phyloP scores from a whole-genome alignment of 1,140 invertebrate genomes.

The Drosophila gunungcola region DNA sequence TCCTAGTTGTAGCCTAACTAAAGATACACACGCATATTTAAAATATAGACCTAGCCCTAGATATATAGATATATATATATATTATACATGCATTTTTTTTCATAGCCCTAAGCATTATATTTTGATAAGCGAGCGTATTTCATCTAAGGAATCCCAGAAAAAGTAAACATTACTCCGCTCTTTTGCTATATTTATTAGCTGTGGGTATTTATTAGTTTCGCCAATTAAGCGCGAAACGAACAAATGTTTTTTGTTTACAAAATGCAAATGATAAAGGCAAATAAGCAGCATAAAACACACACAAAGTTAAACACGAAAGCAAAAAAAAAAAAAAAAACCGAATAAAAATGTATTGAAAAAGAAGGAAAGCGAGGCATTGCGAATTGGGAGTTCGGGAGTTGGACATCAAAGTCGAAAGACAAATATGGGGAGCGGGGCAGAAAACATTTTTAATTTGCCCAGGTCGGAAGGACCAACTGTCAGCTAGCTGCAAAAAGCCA shows the following conservation, averaged over 20 bases:
- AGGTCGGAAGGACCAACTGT: slow-evolving; percentile 48
- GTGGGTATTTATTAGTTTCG: slow-evolving; percentile 62
- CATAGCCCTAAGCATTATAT: slow-evolving; percentile 54
- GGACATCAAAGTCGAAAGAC: slow-evolving; percentile 65
- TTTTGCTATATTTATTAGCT: slow-evolving; percentile 61
- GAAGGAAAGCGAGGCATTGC: slow-evolving; percentile 1
- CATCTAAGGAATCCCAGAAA: slow-evolving; percentile 14
- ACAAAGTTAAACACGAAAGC: slow-evolving; percentile 44
- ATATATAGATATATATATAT: slow-evolving; percentile 1
- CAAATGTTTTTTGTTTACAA: slow-evolving; percentile 67
- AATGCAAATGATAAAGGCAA: slow-evolving; percentile 44
- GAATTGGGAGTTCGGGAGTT: slow-evolving; percentile 1
- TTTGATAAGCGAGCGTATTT: slow-evolving; percentile 62
- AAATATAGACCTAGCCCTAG: slow-evolving; percentile 43
- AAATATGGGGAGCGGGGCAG: slow-evolving; percentile 43
- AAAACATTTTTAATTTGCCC: slow-evolving; percentile 67
- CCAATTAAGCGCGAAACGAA: slow-evolving; percentile 67
- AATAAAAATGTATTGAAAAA: slow-evolving; percentile 61
- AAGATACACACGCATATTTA: slow-evolving; percentile 43
- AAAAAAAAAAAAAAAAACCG: slow-evolving; percentile 25
- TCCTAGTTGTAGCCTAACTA: slow-evolving; percentile 63
- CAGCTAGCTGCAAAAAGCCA: slow-evolving; percentile 71
- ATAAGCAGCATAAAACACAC: slow-evolving; percentile 39
- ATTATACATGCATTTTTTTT: slow-evolving; percentile 49
- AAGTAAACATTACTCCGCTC: slow-evolving; percentile 4